Percentiles rank a stretch among this genome's conserved stretches.
phyloP scores from a whole-genome alignment of 2,888 invertebrate genomes.

The Phyllotreta striolata region DNA sequence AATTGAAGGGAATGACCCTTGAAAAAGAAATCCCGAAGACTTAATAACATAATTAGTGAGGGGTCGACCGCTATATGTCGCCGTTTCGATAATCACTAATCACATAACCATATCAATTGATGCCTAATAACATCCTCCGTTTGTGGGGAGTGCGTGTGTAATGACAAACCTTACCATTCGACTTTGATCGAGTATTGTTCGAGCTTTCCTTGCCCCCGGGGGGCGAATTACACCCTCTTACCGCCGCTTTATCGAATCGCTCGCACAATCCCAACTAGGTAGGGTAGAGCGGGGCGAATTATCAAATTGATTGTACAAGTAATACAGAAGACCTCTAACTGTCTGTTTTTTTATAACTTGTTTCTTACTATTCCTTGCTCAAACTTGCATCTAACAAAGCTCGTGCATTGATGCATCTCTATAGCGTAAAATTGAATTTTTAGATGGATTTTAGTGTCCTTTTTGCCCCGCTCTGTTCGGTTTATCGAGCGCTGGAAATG shows the following conservation, averaged over 20 bases:
- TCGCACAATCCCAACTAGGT: conserved; percentile 31
- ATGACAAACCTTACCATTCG: conserved; percentile 55
- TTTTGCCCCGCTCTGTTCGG: too few species aligned
- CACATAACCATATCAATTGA: conserved; percentile 62
- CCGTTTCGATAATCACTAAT: conserved; percentile 49
- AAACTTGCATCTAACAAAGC: too few species aligned
- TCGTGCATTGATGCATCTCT: background rate
- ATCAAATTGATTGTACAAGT: conserved; percentile 12
- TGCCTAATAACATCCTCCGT: conserved; percentile 60
- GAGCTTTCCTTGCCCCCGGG: conserved; percentile 49
- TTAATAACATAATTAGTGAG: conserved; percentile 55
- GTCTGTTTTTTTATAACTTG: too few species aligned
- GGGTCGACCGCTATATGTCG: conserved; percentile 47
- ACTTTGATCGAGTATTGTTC: conserved; percentile 58
- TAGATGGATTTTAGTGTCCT: too few species aligned
- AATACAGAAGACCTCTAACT: too few species aligned
- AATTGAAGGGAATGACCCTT: too few species aligned
- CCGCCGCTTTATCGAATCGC: background rate
- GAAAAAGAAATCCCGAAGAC: conserved; percentile 30
- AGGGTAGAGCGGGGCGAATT: conserved; percentile 35
- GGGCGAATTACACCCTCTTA: conserved; percentile 51
- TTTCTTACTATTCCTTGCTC: too few species aligned
- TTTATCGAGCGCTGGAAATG: too few species aligned
- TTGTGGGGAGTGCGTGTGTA: conserved; percentile 50
- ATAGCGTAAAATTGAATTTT: too few species aligned